Evolutionary conservation across 1,140 invertebrate genomes (phyloP).

Genomic region (Zaprionus davidi): DNA sequence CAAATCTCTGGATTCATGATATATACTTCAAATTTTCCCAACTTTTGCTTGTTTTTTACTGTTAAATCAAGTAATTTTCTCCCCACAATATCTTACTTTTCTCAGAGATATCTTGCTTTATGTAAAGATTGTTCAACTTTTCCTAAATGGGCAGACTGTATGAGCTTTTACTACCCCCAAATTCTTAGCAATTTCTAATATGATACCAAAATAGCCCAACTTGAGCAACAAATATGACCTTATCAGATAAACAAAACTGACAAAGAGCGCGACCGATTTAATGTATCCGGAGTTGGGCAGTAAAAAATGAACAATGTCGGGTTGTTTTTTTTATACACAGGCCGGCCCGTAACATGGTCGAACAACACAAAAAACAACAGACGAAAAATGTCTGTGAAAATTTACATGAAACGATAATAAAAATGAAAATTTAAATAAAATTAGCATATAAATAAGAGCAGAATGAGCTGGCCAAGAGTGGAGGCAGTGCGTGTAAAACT

Average conservation of each 20-base stretch:
- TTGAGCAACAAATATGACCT: background rate
- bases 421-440: slow-evolving; percentile 57
- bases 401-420: slow-evolving; percentile 70
- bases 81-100: too few relatives aligned
- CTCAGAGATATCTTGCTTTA: too few relatives aligned
- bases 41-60: too few relatives aligned
- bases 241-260: slow-evolving; percentile 7
- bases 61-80: too few relatives aligned
- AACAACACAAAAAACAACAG: slow-evolving; percentile 55
- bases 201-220: background rate
- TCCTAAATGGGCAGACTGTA: background rate
- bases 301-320: slow-evolving; percentile 15
- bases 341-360: background rate
- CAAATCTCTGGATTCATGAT: too few relatives aligned
- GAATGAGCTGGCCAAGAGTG: slow-evolving; percentile 1
- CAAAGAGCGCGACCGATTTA: slow-evolving; percentile 3
- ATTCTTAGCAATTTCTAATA: background rate
- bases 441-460: slow-evolving; percentile 38
- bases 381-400: slow-evolving; percentile 45
- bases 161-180: background rate
- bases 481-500: slow-evolving; percentile 9
- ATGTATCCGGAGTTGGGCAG: background rate
- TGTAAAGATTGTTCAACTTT: too few relatives aligned
- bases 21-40: too few relatives aligned
- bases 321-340: slow-evolving; percentile 41